Conservation (phyloP, 2,113 vertebrate genomes). For the Pedionomus torquatus region DNA sequence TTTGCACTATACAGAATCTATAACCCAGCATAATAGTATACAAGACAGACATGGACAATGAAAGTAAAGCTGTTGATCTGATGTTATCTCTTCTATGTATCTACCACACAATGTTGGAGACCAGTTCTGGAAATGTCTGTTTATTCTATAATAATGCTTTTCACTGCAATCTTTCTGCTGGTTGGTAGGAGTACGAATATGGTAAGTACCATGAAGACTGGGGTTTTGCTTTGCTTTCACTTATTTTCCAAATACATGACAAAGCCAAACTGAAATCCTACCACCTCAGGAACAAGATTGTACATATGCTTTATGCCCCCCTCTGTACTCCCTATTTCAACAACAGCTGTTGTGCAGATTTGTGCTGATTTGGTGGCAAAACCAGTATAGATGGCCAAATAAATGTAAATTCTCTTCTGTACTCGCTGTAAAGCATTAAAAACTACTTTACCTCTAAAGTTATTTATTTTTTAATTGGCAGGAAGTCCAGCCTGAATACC, state of each 20-base stretch:
- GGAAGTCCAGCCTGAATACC: background rate
- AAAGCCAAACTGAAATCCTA: background rate
- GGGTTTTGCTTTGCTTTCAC: background rate
- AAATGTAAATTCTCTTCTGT: background rate
- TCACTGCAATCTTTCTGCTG: background rate
- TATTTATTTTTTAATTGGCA: background rate
- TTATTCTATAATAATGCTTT: background rate
- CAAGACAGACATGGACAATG: rapidly evolving
- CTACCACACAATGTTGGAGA: background rate
- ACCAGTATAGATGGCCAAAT: background rate
- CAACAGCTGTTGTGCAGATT: background rate
- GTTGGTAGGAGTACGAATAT: background rate
- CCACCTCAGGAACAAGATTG: no score
- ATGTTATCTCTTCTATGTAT: background rate
- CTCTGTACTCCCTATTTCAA: background rate
- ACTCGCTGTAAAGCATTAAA: background rate
- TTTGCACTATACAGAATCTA: background rate
- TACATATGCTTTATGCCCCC: rapidly evolving
- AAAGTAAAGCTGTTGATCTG: background rate
- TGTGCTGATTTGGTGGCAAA: no score
- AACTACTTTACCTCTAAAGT: background rate
- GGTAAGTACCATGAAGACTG: background rate
- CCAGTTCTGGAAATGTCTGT: background rate
- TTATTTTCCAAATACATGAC: background rate
- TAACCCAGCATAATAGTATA: background rate